Base-by-base conservation (phyloP, 1,140 invertebrate genomes). In the Eubasilissa regina region DNA sequence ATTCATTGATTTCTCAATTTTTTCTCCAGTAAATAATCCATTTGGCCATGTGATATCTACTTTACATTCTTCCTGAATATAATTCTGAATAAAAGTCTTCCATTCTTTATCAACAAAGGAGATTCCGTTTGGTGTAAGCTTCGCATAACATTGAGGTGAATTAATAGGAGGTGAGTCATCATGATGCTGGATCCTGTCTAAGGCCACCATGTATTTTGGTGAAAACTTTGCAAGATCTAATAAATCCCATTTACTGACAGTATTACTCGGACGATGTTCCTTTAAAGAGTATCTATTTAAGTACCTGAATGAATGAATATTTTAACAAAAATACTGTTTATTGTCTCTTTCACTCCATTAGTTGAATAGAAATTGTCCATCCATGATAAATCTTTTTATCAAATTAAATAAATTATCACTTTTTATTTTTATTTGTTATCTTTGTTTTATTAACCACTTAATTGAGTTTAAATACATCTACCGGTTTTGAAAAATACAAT, bases 171-270 rank as follows among this genome's bases (percentile, higher is more conserved):
- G 55, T 21, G 17, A 21, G 15, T 35, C 17, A 58, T 15, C 3
- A 13, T 64, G 8, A 13, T 25, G 60, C 13, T 64, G 19, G 25
- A 78, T 25, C 3, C 4, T 45, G 10, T 78, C 77, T 4, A 78
- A 47, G 12, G 77, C 13, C 7, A 13, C 47, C 35, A 73, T 73
- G 17, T 78, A 78, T 12, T 78, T 78, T 47, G 66, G 51, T 17
- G 77, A 78, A 73, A 73, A 78, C n/a, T 12, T 47, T 47, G 55
- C 19, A 15, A 78, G n/a, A 58, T 56, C 64, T 4, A 73, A 11
- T 12, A 78, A 25, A 15, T 48, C 68, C 77, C 77, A 78, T 62
- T 64, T 78, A 43, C 35, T 73, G 3, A 12, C 53, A 55, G 10
- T 45, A 48, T 68, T 68, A 12, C 47, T 35, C 6, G 25, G 25